These are phyloP conservation scores for Papilio machaon DNA, from an alignment of 1,140 invertebrate species.

Conservation along the genomic window DNA sequence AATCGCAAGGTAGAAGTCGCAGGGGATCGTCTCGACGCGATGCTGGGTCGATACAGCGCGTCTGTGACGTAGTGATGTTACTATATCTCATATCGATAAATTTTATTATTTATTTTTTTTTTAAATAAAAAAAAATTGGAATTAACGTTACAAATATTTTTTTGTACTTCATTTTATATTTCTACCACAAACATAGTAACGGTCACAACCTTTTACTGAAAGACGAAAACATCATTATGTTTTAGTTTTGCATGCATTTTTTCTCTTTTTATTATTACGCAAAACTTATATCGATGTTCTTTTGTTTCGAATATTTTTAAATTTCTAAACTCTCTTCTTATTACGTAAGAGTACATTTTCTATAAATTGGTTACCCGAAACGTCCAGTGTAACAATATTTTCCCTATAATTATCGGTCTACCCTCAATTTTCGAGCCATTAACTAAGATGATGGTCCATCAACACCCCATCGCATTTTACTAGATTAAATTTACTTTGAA, in stretches of 20 bases:
- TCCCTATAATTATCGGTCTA: slow-evolving; percentile 41
- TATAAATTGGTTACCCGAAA: slow-evolving; percentile 28
- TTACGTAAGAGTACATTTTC: background rate
- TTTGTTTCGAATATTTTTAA: too few relatives aligned
- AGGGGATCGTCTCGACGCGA: slow-evolving; percentile 45
- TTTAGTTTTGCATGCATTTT: background rate
- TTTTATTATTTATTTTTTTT: slow-evolving; percentile 15
- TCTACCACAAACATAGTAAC: background rate
- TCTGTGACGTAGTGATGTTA: slow-evolving; percentile 63
- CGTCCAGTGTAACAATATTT: slow-evolving; percentile 39
- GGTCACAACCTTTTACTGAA: too few relatives aligned
- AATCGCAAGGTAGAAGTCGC: slow-evolving; percentile 53
- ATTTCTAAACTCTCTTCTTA: too few relatives aligned
- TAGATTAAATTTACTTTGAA: slow-evolving; percentile 43
- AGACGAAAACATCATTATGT: background rate
- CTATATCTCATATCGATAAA: slow-evolving; percentile 40
- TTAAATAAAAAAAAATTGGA: too few relatives aligned
- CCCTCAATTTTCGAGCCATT: slow-evolving; percentile 61
- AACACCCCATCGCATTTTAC: slow-evolving; percentile 42
- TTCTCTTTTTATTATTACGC: too few relatives aligned
- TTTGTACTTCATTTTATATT: background rate
- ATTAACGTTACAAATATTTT: too few relatives aligned
- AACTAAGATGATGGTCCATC: slow-evolving; percentile 57
- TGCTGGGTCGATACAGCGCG: slow-evolving; percentile 70
- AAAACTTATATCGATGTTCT: too few relatives aligned